A percentile compares a stretch with the other conserved stretches of the same genome.
These are phyloP conservation scores for Uria aalge DNA, from an alignment of 2,113 vertebrate species.

Conservation along the genomic window DNA sequence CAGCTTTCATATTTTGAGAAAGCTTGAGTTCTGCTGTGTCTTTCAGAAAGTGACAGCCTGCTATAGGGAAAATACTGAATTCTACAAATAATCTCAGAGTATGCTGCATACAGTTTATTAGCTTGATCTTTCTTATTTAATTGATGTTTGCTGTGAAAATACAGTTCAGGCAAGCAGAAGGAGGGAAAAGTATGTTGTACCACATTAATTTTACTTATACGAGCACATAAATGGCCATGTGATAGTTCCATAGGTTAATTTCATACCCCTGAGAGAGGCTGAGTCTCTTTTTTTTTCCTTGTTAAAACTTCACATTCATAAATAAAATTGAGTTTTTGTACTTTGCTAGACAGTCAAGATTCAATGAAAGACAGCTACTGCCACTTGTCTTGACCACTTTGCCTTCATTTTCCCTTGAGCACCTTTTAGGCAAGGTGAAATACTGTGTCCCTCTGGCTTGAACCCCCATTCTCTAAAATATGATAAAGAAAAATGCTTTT, in stretches of 20 bases:
- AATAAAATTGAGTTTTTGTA: neutral
- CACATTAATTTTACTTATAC: conserved; percentile 5
- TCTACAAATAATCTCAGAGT: neutral
- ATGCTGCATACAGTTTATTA: neutral
- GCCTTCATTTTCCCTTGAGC: neutral
- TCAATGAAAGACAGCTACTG: neutral
- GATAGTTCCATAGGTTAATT: conserved; percentile 6
- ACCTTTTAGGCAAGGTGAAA: neutral
- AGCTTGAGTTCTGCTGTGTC: neutral
- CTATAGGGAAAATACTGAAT: neutral
- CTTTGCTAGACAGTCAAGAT: neutral
- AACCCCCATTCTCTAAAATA: neutral
- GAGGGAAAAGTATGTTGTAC: neutral
- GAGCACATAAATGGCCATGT: neutral
- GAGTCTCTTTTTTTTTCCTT: neutral
- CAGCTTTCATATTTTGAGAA: neutral
- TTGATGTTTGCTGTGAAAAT: conserved; percentile 29
- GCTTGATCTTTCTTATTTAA: conserved; percentile 16
- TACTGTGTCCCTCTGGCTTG: neutral
- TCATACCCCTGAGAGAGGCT: neutral
- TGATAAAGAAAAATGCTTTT: neutral
- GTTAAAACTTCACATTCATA: neutral
- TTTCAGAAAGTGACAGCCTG: neutral
- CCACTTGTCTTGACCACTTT: neutral
- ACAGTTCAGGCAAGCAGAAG: neutral